A percentile compares a stretch with the other conserved stretches of the same genome.
These are phyloP conservation scores for Pionites leucogaster DNA, from an alignment of 2,113 vertebrate species.

Conservation along the genomic window DNA sequence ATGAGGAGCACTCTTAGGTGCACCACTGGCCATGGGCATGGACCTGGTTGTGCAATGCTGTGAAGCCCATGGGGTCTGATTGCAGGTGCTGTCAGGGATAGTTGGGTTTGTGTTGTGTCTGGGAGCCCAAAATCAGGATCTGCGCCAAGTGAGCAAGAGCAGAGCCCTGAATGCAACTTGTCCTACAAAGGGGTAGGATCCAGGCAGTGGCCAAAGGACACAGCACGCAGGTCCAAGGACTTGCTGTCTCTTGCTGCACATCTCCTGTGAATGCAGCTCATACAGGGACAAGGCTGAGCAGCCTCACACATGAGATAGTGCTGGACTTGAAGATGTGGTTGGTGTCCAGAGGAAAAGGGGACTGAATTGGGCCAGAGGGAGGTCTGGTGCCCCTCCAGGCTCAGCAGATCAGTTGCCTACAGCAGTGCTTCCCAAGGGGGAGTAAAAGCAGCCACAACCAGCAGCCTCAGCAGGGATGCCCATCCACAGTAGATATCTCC, in stretches of 20 bases:
- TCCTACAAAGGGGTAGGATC: neutral
- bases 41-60: neutral
- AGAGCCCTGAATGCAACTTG: neutral
- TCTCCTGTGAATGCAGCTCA: neutral
- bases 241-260: neutral
- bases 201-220: neutral
- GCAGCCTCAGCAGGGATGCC: neutral
- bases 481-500: neutral
- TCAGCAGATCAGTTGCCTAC: neutral
- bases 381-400: neutral
- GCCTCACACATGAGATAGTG: rapidly evolving
- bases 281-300: neutral
- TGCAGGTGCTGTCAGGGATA: neutral
- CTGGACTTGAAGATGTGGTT: neutral
- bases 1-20: neutral
- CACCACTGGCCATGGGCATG: neutral
- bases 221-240: rapidly evolving
- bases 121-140: neutral
- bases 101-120: too few relatives aligned
- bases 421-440: neutral
- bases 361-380: neutral
- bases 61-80: neutral
- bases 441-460: neutral
- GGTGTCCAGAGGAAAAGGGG: neutral
- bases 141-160: neutral